Conservation (phyloP, 2,113 vertebrate species). For the Corythoichthys intestinalis region DNA sequence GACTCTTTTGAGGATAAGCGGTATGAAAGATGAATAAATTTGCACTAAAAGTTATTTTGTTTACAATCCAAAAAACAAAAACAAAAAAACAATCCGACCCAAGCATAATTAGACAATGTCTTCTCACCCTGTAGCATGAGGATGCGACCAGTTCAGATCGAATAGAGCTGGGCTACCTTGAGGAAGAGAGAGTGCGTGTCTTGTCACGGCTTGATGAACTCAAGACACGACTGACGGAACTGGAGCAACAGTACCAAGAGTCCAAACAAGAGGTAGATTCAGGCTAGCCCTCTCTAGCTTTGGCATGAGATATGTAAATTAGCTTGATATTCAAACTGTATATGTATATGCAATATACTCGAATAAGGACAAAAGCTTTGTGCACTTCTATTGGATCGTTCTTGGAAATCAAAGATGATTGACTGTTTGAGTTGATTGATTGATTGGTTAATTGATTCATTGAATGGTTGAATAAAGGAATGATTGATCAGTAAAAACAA, state of each 20-base stretch:
- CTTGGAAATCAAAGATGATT: no score
- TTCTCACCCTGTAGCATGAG: constrained; percentile 74
- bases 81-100: neutral
- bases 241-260: constrained; percentile 94
- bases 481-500: no score
- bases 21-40: neutral
- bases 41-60: neutral
- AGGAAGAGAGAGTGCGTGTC: constrained; percentile 80
- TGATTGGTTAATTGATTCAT: no score
- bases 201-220: constrained; percentile 82
- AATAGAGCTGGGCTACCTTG: constrained; percentile 77
- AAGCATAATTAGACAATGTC: neutral
- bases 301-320: neutral
- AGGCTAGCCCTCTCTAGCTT: neutral
- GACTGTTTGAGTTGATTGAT: no score
- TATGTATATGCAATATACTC: neutral
- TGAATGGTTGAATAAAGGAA: no score
- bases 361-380: neutral
- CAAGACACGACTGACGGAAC: constrained; percentile 81
- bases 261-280: constrained; percentile 81
- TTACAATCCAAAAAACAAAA: neutral
- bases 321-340: neutral
- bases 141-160: constrained; percentile 60
- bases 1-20: no score
- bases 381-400: no score